Conservation (phyloP, 2,888 invertebrate genomes). For the Mongoloraphidia duomilia region DNA sequence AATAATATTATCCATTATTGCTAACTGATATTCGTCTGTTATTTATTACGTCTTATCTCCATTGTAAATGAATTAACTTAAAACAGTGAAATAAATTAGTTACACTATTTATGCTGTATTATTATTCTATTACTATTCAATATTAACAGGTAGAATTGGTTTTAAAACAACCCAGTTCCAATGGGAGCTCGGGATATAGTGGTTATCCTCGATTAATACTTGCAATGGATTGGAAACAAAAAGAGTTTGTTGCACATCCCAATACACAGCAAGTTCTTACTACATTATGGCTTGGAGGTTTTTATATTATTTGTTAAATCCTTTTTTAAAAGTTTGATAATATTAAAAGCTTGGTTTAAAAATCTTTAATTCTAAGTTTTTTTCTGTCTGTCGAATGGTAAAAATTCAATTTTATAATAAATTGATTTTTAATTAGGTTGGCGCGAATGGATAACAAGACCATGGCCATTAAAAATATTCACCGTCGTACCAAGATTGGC, state of each 20-base stretch:
- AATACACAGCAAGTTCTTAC: slow-evolving; percentile 54
- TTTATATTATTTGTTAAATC: background rate
- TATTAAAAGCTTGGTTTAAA: background rate
- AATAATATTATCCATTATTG: too few relatives aligned
- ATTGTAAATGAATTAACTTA: too few relatives aligned
- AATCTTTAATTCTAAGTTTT: too few relatives aligned
- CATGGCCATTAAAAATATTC: slow-evolving; percentile 16
- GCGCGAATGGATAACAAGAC: slow-evolving; percentile 27
- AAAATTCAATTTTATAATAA: too few relatives aligned
- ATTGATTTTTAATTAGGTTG: slow-evolving; percentile 18
- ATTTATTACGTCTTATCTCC: too few relatives aligned
- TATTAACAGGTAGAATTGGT: slow-evolving; percentile 36
- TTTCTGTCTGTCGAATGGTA: too few relatives aligned
- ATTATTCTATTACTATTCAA: too few relatives aligned
- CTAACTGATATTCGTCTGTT: too few relatives aligned
- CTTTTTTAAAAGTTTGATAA: background rate
- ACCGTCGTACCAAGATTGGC: slow-evolving; percentile 27
- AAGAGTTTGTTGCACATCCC: slow-evolving; percentile 61
- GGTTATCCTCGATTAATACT: slow-evolving; percentile 49
- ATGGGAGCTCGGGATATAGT: slow-evolving; percentile 28
- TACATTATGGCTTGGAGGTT: slow-evolving; percentile 40
- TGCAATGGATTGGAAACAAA: slow-evolving; percentile 55
- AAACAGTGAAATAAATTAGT: too few relatives aligned
- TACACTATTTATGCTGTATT: too few relatives aligned
- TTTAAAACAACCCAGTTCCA: slow-evolving; percentile 38